Conservation (phyloP, 2,888 invertebrate genomes). For the Lucinisca nassula region DNA sequence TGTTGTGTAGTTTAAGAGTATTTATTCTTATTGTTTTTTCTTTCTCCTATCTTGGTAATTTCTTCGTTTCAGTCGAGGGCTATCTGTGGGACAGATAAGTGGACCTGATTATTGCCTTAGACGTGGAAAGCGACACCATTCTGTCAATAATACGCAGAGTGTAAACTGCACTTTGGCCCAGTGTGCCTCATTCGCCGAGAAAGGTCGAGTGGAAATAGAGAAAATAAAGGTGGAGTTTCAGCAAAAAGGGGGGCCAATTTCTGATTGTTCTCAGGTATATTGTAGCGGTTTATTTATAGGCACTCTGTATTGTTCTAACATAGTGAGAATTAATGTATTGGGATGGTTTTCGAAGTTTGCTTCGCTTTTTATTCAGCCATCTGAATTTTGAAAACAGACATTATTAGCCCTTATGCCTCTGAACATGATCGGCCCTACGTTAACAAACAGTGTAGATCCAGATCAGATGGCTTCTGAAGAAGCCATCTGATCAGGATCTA, state of each 20-base stretch:
- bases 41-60: neutral
- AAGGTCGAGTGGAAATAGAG: constrained; percentile 76
- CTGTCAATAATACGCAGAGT: constrained; percentile 60
- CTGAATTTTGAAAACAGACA: too few relatives aligned
- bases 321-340: too few relatives aligned
- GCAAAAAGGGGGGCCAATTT: constrained; percentile 73
- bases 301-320: too few relatives aligned
- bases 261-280: constrained; percentile 76
- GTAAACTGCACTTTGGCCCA: constrained; percentile 71
- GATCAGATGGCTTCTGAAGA: too few relatives aligned
- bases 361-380: too few relatives aligned
- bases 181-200: constrained; percentile 64
- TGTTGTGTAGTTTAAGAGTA: too few relatives aligned
- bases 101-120: constrained; percentile 84
- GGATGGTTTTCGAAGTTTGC: too few relatives aligned
- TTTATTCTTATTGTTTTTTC: too few relatives aligned
- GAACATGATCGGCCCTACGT: too few relatives aligned
- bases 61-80: constrained; percentile 83
- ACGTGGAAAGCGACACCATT: constrained; percentile 72
- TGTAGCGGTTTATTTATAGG: neutral
- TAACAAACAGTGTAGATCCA: too few relatives aligned
- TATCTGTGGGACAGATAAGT: constrained; percentile 82
- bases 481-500: too few relatives aligned
- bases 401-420: too few relatives aligned
- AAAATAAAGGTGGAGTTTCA: constrained; percentile 79